Percentiles rank a stretch among this genome's conserved stretches.
Evolutionary conservation across 2,888 invertebrate species (phyloP).

Genomic region (Macrophya alboannulata): DNA sequence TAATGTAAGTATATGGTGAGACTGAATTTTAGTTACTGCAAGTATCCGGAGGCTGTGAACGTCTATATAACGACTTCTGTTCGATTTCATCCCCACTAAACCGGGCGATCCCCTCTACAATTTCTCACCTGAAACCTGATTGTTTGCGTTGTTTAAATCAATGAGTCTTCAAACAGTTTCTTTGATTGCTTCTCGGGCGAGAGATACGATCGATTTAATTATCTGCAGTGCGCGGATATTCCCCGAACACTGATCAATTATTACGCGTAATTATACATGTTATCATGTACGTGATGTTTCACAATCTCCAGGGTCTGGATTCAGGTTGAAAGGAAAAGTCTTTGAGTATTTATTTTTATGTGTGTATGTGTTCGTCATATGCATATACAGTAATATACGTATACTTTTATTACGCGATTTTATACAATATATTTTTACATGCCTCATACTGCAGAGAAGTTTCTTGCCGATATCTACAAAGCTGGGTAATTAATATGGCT

Average conservation of each 20-base stretch:
- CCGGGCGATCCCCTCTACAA: neutral
- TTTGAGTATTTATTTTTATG: neutral
- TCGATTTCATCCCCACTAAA: conserved; percentile 37
- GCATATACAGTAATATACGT: no score
- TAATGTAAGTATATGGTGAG: neutral
- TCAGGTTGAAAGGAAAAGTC: conserved; percentile 39
- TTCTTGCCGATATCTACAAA: conserved; percentile 3
- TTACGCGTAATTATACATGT: neutral
- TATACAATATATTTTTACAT: neutral
- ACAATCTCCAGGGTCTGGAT: neutral
- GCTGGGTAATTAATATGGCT: neutral
- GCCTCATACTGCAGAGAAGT: neutral
- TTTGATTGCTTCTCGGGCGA: neutral
- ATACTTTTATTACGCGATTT: neutral
- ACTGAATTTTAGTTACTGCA: conserved; percentile 62
- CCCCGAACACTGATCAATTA: neutral
- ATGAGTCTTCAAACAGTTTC: neutral
- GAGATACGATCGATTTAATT: neutral
- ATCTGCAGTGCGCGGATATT: neutral
- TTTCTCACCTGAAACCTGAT: conserved; percentile 43
- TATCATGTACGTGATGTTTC: neutral
- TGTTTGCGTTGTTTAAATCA: neutral
- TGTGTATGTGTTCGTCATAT: neutral
- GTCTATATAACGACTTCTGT: conserved; percentile 67
- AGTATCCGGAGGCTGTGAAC: conserved; percentile 68